These are phyloP conservation scores for Pseudocheirus occidentalis DNA, from an alignment of 2,797 vertebrate genomes.

Conservation along the genomic window DNA sequence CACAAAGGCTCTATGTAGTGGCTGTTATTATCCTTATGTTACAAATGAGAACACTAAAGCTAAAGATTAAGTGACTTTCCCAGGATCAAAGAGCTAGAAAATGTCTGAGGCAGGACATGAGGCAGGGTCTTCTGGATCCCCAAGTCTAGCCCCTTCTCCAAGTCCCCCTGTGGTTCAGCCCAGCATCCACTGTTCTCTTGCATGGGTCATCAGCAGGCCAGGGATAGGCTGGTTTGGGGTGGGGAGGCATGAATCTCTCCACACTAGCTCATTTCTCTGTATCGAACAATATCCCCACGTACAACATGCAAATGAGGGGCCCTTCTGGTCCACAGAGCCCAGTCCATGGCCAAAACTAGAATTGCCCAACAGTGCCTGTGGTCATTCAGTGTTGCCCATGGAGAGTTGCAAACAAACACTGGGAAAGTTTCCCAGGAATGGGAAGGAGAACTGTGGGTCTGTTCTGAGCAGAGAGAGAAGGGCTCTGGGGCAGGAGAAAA, in stretches of 20 bases:
- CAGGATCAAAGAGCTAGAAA: neutral
- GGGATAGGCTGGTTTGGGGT: neutral
- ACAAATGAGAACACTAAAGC: neutral
- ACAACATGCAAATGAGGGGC: neutral
- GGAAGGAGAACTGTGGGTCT: neutral
- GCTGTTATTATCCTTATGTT: neutral
- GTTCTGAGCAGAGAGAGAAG: neutral
- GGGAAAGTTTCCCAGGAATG: neutral
- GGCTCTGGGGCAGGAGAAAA: neutral
- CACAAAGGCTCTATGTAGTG: neutral
- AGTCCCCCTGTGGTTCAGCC: neutral
- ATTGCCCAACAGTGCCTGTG: neutral
- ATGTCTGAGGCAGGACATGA: neutral
- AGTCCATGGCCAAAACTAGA: neutral
- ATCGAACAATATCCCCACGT: neutral
- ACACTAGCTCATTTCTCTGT: neutral
- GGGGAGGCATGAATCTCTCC: neutral
- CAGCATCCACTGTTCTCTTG: neutral
- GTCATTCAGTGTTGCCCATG: neutral
- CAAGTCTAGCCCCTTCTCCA: neutral
- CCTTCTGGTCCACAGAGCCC: neutral
- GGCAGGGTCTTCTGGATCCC: neutral
- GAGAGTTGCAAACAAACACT: neutral
- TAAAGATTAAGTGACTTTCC: neutral
- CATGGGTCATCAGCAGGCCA: neutral